Evolutionary conservation across 1,140 invertebrate species (phyloP), one percentile per base, ranked within the genome.

Genomic region (Cydia strobilella): DNA sequence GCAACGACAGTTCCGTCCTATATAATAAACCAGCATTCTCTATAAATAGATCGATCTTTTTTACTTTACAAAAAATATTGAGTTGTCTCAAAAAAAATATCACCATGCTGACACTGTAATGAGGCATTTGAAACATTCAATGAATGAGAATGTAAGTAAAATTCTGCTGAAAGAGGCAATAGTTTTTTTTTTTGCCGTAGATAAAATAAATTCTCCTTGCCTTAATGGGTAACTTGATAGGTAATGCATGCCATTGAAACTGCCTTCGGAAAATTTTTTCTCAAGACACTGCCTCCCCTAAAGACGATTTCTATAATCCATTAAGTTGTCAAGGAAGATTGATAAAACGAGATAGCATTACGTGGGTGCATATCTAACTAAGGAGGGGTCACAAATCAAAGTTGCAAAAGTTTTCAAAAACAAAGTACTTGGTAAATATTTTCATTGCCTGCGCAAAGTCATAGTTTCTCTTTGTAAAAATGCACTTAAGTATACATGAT

Each of bases 321-420:
- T 90, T 90, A 90, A 86, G 84, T 85, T 87, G 86, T 87, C 88
- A 86, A 79, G 65, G 75, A 82, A 83, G 86, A 90, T 90, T 88
- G 88, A 90, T 90, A 79, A 84, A 87, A 87, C 81, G 76, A 83
- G 82, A 86, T 87, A 82, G 77, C 76, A 77, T 89, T 86, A 82
- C 87, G 75, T 82, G 84, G 84, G 84, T 86, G 82, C 86, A 88
- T 88, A 78, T 31, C 75, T 84, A 80, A 84, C 75, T 77, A 81
- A 18, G 13, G 63, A 39, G 48, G 39, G 39, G 42, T 35, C 71
- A 72, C n/a, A 72, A 73, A 35, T 59, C 45, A 73, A 73, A 35
- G 45, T 48, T 27, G 45, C 31, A 51, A 45, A 59, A 20, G 18
- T 59, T 59, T 59, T 59, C 20, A 12, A 59, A 59, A 59, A 59